Evolutionary conservation across 2,797 vertebrate genomes (phyloP), one percentile per base, ranked within the genome.

Genomic region (Apogon hyalosoma): DNA sequence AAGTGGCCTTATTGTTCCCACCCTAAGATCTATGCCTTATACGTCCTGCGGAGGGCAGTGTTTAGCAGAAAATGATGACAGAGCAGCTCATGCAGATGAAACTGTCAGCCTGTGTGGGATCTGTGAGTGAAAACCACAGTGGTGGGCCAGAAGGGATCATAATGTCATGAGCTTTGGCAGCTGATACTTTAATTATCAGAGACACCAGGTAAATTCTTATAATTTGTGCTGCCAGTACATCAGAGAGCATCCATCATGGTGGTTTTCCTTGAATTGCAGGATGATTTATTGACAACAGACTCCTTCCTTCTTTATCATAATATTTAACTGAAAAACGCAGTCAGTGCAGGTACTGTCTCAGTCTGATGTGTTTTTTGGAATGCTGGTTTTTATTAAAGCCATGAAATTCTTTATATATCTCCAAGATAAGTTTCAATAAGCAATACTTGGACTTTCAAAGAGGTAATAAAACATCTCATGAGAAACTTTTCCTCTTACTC

Each of bases 21-120:
- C n/a, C 12, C 5, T 0, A 1, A 6, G 19, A 12, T 1, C 0
- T 4, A 5, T 43, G 9, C 57, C 13, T 1, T 9, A 0, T 54
- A 1, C 40, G 12, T 7, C 87, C 92, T 81, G 83, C 69, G 90
- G 93, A 69, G 84, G 89, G 90, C 89, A 90, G 84, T 87, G 11
- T 84, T 76, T 54, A 54, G 48, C 74, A 69, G 81, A 53, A 58
- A 81, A 93, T 86, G 59, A n/a, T 2, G 9, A 1, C 1, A 4
- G 28, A 18, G 9, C 18, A 36, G n/a, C 36, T 14, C 11, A 9
- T 50, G 40, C 52, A 54, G 52, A 49, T 42, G 28, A 50, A 40
- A 13, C 24, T 49, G n/a, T 50, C 51, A 63, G 65, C 33, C 50
- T 3, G 24, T 28, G 28, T 21, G 16, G 12, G 40, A 41, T 63